Conservation (phyloP, 2,888 invertebrate species). For the Fabriciana adippe region DNA sequence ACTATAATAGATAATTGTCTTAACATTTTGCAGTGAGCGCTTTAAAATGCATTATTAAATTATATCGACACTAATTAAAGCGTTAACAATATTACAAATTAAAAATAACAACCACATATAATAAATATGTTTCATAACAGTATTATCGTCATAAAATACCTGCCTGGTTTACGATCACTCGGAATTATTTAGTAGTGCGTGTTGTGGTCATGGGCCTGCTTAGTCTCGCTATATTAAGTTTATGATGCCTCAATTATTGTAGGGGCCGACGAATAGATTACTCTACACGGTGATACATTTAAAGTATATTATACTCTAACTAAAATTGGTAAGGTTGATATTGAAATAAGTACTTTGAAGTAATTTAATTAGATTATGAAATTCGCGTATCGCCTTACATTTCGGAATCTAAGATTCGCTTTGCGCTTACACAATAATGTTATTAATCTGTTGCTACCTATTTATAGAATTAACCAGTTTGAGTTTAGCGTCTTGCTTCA, state of each 20-base stretch:
- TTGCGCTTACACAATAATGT: conserved; percentile 26
- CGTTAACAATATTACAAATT: conserved; percentile 28
- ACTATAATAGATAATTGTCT: background rate
- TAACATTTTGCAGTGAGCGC: background rate
- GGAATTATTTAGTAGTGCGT: conserved; percentile 41
- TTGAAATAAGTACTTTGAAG: background rate
- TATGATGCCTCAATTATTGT: conserved; percentile 44
- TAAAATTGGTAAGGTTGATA: conserved; percentile 4
- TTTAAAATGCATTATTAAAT: conserved; percentile 9
- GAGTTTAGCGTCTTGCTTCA: conserved; percentile 25
- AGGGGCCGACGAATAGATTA: conserved; percentile 40
- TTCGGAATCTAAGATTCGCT: conserved; percentile 21
- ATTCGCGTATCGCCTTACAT: conserved; percentile 27
- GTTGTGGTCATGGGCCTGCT: conserved; percentile 44
- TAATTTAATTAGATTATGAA: conserved; percentile 24
- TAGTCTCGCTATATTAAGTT: conserved; percentile 47
- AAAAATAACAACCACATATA: conserved; percentile 28
- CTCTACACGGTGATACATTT: conserved; percentile 4
- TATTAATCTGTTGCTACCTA: conserved; percentile 27
- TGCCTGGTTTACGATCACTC: conserved; percentile 35
- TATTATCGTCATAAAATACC: conserved; percentile 37
- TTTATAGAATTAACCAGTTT: conserved; percentile 28
- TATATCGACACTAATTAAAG: conserved; percentile 29
- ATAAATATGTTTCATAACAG: conserved; percentile 37
- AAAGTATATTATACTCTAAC: conserved; percentile 19